phyloP scores from a whole-genome alignment of 2,797 vertebrate genomes.

The Sebastes hubbsi region DNA sequence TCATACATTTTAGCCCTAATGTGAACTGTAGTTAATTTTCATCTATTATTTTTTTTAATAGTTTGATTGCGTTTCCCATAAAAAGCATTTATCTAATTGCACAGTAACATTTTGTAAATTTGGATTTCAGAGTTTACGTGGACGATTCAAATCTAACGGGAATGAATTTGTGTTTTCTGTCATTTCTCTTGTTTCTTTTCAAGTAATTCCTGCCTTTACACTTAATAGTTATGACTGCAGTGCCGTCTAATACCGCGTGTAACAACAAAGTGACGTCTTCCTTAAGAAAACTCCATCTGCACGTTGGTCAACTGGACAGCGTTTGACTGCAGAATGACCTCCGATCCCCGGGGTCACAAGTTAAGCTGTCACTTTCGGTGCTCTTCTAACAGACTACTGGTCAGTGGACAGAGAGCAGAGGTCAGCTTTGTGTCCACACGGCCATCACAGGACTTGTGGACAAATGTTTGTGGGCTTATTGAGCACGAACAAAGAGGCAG shows the following conservation, averaged over 20 bases:
- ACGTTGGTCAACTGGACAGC: conserved; percentile 62
- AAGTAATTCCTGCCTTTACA: not conserved
- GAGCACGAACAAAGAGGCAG: conserved; percentile 51
- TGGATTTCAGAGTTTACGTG: not conserved
- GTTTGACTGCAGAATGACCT: conserved; percentile 83
- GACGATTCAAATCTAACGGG: not conserved
- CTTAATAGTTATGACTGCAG: not conserved
- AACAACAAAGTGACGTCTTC: not conserved
- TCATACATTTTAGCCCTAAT: not conserved
- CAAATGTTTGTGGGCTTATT: conserved; percentile 52
- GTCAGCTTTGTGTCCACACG: conserved; percentile 75
- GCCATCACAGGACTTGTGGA: conserved; percentile 53
- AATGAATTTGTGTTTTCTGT: not conserved
- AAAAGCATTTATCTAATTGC: not conserved
- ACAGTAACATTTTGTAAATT: not conserved
- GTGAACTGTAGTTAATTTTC: not conserved
- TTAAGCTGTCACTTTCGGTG: conserved; percentile 89
- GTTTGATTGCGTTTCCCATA: not conserved
- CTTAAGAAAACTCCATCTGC: conserved; percentile 18
- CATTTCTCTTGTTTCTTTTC: not conserved
- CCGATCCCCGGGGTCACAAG: conserved; percentile 87
- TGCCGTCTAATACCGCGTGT: not conserved
- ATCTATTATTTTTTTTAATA: not conserved
- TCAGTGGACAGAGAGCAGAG: conserved; percentile 76
- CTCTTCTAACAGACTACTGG: conserved; percentile 58